Evolutionary conservation across 2,113 vertebrate species (phyloP), one percentile per base, ranked within the genome.

Genomic region (Dasypus novemcinctus): DNA sequence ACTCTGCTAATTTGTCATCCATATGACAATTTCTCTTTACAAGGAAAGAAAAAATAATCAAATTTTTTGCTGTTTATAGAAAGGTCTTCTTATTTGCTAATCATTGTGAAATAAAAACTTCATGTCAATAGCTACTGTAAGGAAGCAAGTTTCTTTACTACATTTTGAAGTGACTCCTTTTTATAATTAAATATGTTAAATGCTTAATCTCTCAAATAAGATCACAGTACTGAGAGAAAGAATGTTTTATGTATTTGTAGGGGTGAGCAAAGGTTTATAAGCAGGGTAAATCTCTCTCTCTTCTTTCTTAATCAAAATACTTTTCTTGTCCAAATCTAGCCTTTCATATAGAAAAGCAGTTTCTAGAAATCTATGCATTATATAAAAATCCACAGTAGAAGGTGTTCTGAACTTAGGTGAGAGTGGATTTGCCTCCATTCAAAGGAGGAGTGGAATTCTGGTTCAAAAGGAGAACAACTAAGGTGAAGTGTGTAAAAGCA

Each of bases 321-420:
- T 9, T 80, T 69, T 36, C 29, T 85, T 91, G 46, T 59, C 20
- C 7, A 33, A 71, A 74, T 90, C 25, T 49, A 79, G 13, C 0
- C 33, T 2, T 18, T 36, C 61, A 43, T 76, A 41, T 33, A 83
- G 84, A 79, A 84, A 87, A 94, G 25, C 4, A 68, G 31, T 80
- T 95, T 91, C 75, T 86, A 79, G 66, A 97, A 95, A 91, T 82
- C 54, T 68, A 64, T 69, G 33, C 18, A 66, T 52, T 49, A 71
- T 76, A 12, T 74, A 88, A 85, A 87, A 90, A 72, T 81, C 63
- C 41, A 33, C 33, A 87, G 59, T 64, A 27, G 17, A 64, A 5
- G 74, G 8, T 66, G 27, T 36, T 9, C 14, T 76, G 36, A 38
- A 27, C 15, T 94, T 49, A 29, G n/a, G 4, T 43, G 36, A 81